Evolutionary conservation across 2,888 invertebrate genomes (phyloP), one percentile per base, ranked within the genome.

Genomic region (Brachypterus glaber): DNA sequence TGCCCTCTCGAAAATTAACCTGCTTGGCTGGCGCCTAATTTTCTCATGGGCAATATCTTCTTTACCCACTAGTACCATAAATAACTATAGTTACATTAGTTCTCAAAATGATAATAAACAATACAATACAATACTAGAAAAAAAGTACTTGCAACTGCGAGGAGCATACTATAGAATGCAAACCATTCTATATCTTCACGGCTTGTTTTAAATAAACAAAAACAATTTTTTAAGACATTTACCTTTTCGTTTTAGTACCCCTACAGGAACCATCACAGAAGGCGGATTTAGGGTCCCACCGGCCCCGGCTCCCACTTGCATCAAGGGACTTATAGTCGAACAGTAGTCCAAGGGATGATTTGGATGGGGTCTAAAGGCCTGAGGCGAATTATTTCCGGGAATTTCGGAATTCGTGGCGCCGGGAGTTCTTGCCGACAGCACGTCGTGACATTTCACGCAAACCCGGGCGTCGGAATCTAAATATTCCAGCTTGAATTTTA

Each of bases 261-360:
- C 83, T n/a, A 82, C 82, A 5, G 86, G 86, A 25, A 87, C 85
- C 73, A 87, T 79, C n/a, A 87, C 85, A 17, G 81, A 76, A 4
- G 85, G 83, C 62, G 69, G 42, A 3, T 46, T 45, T n/a, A 40
- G 69, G 70, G 51, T 66, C 67, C 47, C 67, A 57, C 50, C 57
- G 57, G 54, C 66, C 39, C 68, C 68, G 26, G 72, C 72, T 1
- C 37, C 46, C 45, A 77, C 78, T 66, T 87, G 87, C 57, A 82
- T 75, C 51, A 79, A 69, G 33, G 86, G 86, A 35, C 87, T 83
- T 55, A 87, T 76, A 30, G 81, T 82, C 41, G 85, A 85, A 66
- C 87, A 87, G 65, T 88, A 88, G 64, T 88, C 87, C 74, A 81
- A 79, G 31, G 88, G 87, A 66, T 88, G 87, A 65, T 85, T 85